Base-by-base conservation (phyloP, 1,140 invertebrate species). In the Saccostrea glomerata region DNA sequence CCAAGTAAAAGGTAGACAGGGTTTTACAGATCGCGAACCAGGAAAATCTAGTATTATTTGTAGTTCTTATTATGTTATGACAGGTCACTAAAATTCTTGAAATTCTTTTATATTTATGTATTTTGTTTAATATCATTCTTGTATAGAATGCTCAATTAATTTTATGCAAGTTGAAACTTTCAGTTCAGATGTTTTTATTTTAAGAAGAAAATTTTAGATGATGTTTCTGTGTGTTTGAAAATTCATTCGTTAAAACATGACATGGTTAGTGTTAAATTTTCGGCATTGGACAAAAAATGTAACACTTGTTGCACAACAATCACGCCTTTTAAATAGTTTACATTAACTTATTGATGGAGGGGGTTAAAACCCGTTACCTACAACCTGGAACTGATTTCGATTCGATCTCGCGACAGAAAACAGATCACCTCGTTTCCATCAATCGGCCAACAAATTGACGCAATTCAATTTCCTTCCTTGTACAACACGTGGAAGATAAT, bases 371-470 rank as follows among this genome's bases (percentile, higher is more conserved):
- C 12, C 25, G 13, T 36, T 77, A 13, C 70, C 25, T 15, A 17
- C 58, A 20, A n/a, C 58, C 17, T 17, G 17, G n/a, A 77, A 36
- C 70, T 36, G 25, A 36, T 77, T 25, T 25, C 11, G 5, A 15
- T 77, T 30, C 70, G 25, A 77, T 30, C 13, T 25, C 30, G 9
- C 70, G 70, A 77, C 13, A 77, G 30, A 36, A 30, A 77, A 77
- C 70, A 77, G 70, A 77, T 77, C 70, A 77, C 23, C 30, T 25
- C 25, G 70, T 77, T 77, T n/a, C 13, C 23, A 36, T 36, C 23
- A 77, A 77, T 30, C 70, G 70, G 70, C 70, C 23, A 77, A 77
- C 70, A 77, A 77, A 15, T 77, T 77, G 70, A 77, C 70, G 70
- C 70, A 77, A 77, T 77, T 77, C 25, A 30, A 30, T 77, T 36